phyloP scores from a whole-genome alignment of 1,140 invertebrate genomes.

The Leptinotarsa defecta region DNA sequence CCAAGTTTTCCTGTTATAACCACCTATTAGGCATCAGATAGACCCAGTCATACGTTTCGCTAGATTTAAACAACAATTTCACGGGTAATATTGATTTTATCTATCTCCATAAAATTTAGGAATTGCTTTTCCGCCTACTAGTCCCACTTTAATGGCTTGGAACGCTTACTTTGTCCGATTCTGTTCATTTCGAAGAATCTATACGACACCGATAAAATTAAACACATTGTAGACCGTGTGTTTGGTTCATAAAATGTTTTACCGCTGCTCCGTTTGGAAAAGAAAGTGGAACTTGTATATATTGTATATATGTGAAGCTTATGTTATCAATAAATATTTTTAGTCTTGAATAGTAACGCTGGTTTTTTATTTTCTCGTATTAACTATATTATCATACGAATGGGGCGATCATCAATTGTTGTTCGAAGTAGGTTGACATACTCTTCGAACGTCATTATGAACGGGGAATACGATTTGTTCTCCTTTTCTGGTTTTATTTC shows the following conservation, averaged over 20 bases:
- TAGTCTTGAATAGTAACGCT: background rate
- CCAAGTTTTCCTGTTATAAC: slow-evolving; percentile 3
- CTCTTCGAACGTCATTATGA: too few relatives aligned
- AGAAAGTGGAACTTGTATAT: slow-evolving; percentile 13
- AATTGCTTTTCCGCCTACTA: slow-evolving; percentile 8
- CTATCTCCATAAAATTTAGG: background rate
- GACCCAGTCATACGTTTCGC: background rate
- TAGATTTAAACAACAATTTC: background rate
- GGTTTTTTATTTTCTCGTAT: background rate
- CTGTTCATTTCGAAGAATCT: background rate
- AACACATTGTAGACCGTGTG: slow-evolving; percentile 2
- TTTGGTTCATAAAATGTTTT: background rate
- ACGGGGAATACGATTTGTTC: background rate
- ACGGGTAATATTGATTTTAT: background rate
- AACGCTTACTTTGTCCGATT: background rate
- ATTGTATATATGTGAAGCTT: slow-evolving; percentile 24
- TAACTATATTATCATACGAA: too few relatives aligned
- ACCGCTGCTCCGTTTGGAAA: background rate
- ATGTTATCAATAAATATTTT: slow-evolving; percentile 1
- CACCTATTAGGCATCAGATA: background rate
- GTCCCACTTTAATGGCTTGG: background rate
- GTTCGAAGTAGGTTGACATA: too few relatives aligned
- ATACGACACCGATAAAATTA: background rate
- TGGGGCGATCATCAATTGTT: too few relatives aligned
- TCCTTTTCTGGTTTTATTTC: slow-evolving; percentile 6